Base-by-base conservation (phyloP, 2,113 vertebrate genomes). In the Dipodomys stephensi region DNA sequence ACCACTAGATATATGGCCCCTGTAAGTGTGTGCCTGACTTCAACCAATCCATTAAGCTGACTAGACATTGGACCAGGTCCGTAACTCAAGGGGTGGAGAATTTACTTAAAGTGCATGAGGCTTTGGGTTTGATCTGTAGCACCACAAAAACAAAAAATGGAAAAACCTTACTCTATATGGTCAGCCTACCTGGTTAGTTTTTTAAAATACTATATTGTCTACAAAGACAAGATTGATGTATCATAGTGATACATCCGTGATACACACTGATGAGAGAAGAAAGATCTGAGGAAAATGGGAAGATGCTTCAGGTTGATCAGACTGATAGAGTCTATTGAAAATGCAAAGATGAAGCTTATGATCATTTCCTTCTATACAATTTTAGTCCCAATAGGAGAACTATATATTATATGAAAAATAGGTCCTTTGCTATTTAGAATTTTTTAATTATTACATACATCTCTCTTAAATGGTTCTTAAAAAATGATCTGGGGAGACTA, bases 241-340 rank as follows among this genome's bases (percentile, higher is more conserved):
- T 22, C 62, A 30, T 35, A 79, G 39, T 39, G 39, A 39, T 39
- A 39, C 39, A 39, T 39, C 39, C 39, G 5, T 39, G 39, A 39
- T 39, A 39, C 39, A 39, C 39, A 39, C 39, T 39, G n/a, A 73
- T 35, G 20, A 69, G 7, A 78, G 10, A 74, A 16, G 27, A 77
- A 88, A 83, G 57, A 82, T 82, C 92, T 49, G 25, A 93, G 16
- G 78, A 74, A 39, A 87, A 32, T 71, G 39, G 4, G 25, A 84
- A 72, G 12, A 76, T 87, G 80, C n/a, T 80, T 28, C 83, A 60
- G 77, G 64, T 67, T 80, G 88, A n/a, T 77, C 35, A 92, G 25
- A 74, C 7, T 74, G 73, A 83, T 28, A 60, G 5, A 39, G 30
- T 65, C n/a, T 68, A 13, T 73, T 53, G 53, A 79, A 88, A 86